Percentiles rank a stretch among this genome's conserved stretches.
phyloP scores from a whole-genome alignment of 1,140 invertebrate genomes.

The Tetraneura akinire region DNA sequence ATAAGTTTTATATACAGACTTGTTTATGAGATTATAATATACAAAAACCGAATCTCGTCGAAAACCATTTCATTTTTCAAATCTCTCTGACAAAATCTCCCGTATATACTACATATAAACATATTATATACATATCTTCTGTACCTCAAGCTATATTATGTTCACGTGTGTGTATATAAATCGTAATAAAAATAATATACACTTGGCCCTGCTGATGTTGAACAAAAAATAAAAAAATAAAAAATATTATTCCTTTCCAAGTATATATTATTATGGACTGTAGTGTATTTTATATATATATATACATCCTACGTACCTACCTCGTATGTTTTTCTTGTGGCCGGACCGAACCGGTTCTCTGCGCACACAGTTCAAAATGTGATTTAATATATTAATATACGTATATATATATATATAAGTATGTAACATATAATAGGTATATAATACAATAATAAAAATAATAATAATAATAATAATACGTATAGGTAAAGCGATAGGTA shows the following conservation, averaged over 20 bases:
- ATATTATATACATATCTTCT: no score
- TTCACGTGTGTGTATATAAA: neutral
- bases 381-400: neutral
- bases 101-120: no score
- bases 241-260: constrained; percentile 20
- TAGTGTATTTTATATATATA: no score
- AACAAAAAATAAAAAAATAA: neutral
- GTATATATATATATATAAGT: neutral
- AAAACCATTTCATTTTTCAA: neutral
- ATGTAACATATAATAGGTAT: no score
- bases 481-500: neutral
- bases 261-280: neutral
- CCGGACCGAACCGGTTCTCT: constrained; percentile 16
- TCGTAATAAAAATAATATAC: neutral
- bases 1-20: no score
- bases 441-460: no score
- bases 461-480: no score
- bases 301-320: constrained; percentile 5
- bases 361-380: constrained; percentile 1
- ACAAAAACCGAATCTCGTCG: neutral
- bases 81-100: neutral
- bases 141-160: no score
- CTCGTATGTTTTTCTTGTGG: neutral
- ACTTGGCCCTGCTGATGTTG: neutral
- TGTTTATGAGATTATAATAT: no score